A percentile compares a stretch with the other conserved stretches of the same genome.
Evolutionary conservation across 2,797 vertebrate species (phyloP).

Genomic region (Coilia nasus): DNA sequence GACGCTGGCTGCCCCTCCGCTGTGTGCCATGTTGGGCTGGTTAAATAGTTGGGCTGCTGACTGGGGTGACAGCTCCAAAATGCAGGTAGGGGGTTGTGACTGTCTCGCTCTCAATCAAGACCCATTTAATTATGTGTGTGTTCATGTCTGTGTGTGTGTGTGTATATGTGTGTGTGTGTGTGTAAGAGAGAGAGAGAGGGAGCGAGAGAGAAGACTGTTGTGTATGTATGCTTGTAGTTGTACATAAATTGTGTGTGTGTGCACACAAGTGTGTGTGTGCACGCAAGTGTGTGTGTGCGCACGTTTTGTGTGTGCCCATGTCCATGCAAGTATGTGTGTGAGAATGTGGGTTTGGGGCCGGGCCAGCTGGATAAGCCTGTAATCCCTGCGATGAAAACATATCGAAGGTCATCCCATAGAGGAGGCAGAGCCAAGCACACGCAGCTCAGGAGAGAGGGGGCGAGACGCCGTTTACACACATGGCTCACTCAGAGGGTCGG

Average conservation of each 20-base stretch:
- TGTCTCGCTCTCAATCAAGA: not conserved
- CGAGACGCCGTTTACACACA: not conserved
- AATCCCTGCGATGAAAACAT: conserved; percentile 42
- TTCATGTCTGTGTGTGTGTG: not conserved
- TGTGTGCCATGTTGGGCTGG: conserved; percentile 4
- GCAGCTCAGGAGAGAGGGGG: not conserved
- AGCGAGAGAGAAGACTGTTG: not conserved
- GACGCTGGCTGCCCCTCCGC: conserved; percentile 14
- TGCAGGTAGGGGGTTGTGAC: not conserved
- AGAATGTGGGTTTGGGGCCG: conserved; percentile 26
- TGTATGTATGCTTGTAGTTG: not conserved
- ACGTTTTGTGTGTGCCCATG: no score
- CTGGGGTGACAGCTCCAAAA: conserved; percentile 14
- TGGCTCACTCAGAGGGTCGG: not conserved
- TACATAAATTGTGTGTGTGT: not conserved
- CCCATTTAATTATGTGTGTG: not conserved
- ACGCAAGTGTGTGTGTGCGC: not conserved
- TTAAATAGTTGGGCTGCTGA: conserved; percentile 13
- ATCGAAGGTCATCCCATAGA: not conserved
- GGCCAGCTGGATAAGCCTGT: conserved; percentile 34
- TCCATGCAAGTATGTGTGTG: not conserved
- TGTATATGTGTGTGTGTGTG: not conserved
- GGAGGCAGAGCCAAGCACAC: not conserved
- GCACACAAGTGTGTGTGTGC: not conserved
- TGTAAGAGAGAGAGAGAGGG: not conserved